Conservation (phyloP, 2,797 vertebrate species). For the Sebastes nivosus region DNA sequence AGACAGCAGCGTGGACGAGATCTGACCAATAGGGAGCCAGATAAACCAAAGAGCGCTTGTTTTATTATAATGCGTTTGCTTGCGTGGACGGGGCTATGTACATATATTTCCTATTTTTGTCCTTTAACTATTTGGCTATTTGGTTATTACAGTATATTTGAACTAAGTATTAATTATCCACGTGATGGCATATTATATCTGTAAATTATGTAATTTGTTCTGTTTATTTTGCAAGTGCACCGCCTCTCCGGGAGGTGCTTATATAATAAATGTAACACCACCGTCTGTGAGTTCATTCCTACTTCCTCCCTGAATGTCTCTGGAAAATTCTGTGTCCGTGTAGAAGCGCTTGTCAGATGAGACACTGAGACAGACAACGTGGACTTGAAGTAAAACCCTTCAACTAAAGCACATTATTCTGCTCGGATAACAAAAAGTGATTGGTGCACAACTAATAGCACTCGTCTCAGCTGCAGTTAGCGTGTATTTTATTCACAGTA, state of each 20-base stretch:
- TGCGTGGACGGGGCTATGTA: background rate
- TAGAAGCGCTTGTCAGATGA: constrained; percentile 38
- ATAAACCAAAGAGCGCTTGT: constrained; percentile 8
- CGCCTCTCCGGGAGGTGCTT: constrained; percentile 20
- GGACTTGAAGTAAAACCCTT: background rate
- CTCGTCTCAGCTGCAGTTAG: background rate
- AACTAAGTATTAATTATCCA: fast-evolving
- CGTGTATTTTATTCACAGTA: background rate
- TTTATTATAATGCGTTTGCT: fast-evolving
- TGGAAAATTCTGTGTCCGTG: constrained; percentile 84
- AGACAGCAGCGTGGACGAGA: background rate
- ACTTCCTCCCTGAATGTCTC: constrained; percentile 69
- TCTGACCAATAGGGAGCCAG: constrained; percentile 64
- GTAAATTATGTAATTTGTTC: fast-evolving
- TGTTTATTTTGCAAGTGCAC: background rate
- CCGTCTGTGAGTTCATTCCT: background rate
- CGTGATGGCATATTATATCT: fast-evolving
- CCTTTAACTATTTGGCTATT: no score
- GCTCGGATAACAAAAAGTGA: background rate
- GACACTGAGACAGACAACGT: constrained; percentile 38
- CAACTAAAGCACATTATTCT: background rate
- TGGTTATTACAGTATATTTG: fast-evolving
- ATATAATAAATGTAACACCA: fast-evolving
- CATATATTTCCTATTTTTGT: fast-evolving
- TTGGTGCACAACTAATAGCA: background rate